A percentile compares a stretch with the other conserved stretches of the same genome.
phyloP scores from a whole-genome alignment of 2,113 vertebrate genomes.

The Phaethon lepturus region DNA sequence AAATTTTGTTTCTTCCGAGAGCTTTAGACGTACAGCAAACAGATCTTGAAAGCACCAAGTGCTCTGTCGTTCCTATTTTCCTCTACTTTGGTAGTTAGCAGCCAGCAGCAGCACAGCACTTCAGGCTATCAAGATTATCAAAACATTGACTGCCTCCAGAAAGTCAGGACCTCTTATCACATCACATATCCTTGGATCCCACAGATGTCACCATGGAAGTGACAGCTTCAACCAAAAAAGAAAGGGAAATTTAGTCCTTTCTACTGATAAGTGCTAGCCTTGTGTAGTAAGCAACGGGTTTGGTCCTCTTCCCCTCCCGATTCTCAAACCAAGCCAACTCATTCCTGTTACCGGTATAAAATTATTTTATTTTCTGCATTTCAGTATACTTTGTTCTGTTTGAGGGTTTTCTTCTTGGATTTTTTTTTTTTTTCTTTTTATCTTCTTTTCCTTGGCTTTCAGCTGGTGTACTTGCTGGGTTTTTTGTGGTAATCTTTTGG shows the following conservation, averaged over 20 bases:
- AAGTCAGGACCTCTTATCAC: background rate
- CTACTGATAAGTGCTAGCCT: background rate
- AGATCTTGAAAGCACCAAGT: background rate
- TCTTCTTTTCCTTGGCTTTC: background rate
- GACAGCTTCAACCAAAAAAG: background rate
- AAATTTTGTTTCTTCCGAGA: background rate
- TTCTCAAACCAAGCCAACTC: background rate
- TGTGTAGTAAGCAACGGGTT: background rate
- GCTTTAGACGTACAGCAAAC: background rate
- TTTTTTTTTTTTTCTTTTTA: background rate
- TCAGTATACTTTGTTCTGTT: background rate
- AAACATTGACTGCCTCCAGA: background rate
- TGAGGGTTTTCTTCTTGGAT: background rate
- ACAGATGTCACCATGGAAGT: background rate
- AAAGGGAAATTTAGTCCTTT: background rate
- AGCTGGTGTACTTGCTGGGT: background rate
- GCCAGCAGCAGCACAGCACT: background rate
- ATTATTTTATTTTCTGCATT: background rate
- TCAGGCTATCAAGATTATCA: background rate
- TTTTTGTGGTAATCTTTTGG: background rate
- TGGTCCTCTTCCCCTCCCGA: background rate
- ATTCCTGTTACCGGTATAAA: background rate
- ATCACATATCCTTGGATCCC: background rate
- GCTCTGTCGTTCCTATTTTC: background rate
- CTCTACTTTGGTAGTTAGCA: background rate